A percentile compares a stretch with the other conserved stretches of the same genome.
phyloP scores from a whole-genome alignment of 30 jellyfish, hydroid and myxozoan genomes.

The Hydractinia echinata region DNA sequence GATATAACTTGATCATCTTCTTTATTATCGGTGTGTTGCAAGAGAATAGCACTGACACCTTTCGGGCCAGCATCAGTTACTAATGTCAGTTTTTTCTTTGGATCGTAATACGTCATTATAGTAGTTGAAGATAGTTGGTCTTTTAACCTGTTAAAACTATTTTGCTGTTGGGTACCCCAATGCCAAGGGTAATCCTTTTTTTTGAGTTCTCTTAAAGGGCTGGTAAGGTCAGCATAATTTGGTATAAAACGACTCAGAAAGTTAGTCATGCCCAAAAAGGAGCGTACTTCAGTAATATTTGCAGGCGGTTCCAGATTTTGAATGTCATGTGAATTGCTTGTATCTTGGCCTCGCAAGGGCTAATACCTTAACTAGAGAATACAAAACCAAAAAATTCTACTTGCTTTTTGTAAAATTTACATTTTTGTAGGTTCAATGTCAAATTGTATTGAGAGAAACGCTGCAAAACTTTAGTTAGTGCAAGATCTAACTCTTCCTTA shows the following conservation, averaged over 20 bases:
- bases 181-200: background rate
- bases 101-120: too few species aligned
- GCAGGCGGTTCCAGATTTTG: too few species aligned
- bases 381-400: background rate
- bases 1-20: too few species aligned
- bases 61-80: too few species aligned
- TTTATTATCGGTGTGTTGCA: too few species aligned
- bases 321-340: too few species aligned
- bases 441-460: background rate
- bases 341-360: background rate
- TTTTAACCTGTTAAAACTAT: background rate
- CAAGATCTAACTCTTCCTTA: background rate
- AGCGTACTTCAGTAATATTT: too few species aligned
- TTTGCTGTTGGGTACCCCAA: background rate
- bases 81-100: too few species aligned
- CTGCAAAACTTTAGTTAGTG: background rate
- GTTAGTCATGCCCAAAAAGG: background rate
- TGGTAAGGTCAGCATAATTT: background rate
- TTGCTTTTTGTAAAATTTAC: background rate
- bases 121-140: too few species aligned
- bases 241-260: background rate
- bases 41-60: too few species aligned
- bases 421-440: background rate
- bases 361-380: background rate
- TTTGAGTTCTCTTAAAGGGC: background rate